Evolutionary conservation across 2,113 vertebrate species (phyloP).

Genomic region (Sula dactylatra): DNA sequence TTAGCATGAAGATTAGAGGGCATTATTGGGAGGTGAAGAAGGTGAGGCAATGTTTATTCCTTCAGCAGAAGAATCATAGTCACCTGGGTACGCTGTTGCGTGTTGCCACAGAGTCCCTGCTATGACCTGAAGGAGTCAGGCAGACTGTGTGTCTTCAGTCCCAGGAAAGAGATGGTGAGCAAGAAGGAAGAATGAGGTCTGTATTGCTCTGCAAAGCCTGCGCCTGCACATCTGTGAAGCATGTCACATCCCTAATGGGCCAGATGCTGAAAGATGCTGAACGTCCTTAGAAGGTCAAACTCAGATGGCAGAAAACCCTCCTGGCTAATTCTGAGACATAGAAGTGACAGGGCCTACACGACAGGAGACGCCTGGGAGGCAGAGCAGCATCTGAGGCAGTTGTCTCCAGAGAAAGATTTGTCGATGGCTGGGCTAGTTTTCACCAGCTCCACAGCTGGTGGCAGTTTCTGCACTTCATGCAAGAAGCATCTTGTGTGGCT

Average conservation of each 20-base stretch:
- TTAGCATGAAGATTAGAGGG: neutral
- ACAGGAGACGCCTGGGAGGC: slow-evolving; percentile 17
- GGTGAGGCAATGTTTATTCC: neutral
- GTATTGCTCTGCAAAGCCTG: neutral
- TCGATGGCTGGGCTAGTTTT: neutral
- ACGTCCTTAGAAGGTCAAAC: slow-evolving; percentile 57
- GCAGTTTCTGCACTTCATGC: slow-evolving; percentile 4
- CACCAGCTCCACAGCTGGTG: slow-evolving; percentile 42
- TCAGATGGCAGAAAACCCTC: neutral
- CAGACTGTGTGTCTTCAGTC: neutral
- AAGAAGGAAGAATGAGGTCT: neutral
- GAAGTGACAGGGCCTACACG: neutral
- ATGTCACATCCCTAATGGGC: neutral
- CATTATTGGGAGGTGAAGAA: neutral
- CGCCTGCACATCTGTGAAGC: slow-evolving; percentile 22
- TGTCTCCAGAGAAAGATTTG: neutral
- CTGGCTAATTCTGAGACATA: neutral
- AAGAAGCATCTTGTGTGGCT: neutral
- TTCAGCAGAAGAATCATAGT: neutral
- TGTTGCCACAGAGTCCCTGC: neutral
- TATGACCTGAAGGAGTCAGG: neutral
- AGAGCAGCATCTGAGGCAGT: slow-evolving; percentile 25
- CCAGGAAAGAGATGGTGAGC: neutral
- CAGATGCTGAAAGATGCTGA: slow-evolving; percentile 44
- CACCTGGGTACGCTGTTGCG: neutral